phyloP scores from a whole-genome alignment of 2,113 vertebrate species.

The Antechinus flavipes region DNA sequence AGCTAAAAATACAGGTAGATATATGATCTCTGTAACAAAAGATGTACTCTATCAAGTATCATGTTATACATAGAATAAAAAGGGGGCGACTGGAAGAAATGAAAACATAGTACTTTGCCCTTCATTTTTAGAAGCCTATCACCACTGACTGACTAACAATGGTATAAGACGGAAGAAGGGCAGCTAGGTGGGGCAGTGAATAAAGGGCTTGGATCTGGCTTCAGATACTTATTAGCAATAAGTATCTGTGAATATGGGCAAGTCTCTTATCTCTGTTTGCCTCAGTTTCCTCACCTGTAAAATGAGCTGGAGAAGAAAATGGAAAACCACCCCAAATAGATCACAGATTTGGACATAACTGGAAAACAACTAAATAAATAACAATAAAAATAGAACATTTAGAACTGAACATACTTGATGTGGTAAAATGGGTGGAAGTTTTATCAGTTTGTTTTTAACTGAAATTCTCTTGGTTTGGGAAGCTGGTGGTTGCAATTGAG shows the following conservation, averaged over 20 bases:
- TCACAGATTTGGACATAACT: not conserved
- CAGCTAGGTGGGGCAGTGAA: not conserved
- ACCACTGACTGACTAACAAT: not conserved
- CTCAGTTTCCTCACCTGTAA: not conserved
- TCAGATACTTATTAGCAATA: not conserved
- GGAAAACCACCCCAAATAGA: not conserved
- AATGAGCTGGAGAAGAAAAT: not conserved
- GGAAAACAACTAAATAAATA: not conserved
- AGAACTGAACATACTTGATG: not conserved
- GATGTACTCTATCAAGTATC: not conserved
- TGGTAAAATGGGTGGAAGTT: not conserved
- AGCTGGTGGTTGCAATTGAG: not conserved
- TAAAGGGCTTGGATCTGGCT: not conserved
- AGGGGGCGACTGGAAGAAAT: not conserved
- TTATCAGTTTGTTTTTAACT: not conserved
- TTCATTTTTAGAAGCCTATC: not conserved
- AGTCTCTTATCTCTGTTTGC: not conserved
- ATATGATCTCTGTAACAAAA: not conserved
- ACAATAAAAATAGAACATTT: not conserved
- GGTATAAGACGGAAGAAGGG: not conserved
- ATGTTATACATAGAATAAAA: not conserved
- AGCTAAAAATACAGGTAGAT: slow-evolving; percentile 30
- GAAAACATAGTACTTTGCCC: not conserved
- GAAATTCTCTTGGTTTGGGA: not conserved
- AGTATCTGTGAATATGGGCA: not conserved